Percentiles rank a stretch among this genome's conserved stretches.
phyloP scores from a whole-genome alignment of 1,140 invertebrate species.

The Brachionus rotundiformis region DNA sequence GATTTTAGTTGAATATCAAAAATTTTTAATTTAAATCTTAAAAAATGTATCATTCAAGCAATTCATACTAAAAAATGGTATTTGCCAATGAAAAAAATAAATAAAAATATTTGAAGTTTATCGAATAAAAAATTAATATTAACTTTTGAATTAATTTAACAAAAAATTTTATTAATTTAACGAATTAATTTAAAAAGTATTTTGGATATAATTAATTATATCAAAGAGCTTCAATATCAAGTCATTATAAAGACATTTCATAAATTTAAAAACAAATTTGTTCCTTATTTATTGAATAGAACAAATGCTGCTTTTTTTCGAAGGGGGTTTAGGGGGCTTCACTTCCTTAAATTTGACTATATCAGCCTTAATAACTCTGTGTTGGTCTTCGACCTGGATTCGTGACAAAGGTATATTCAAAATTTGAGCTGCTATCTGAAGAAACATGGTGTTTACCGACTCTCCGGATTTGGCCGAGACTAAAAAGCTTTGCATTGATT shows the following conservation, averaged over 20 bases:
- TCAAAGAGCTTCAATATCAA: background rate
- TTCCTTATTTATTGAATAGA: background rate
- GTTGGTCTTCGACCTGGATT: slow-evolving; percentile 71
- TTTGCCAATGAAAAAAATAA: too few species aligned
- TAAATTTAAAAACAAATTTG: background rate
- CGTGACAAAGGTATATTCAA: slow-evolving; percentile 70
- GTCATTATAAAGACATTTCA: background rate
- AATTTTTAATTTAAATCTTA: too few species aligned
- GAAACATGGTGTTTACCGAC: slow-evolving; percentile 71
- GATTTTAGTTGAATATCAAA: too few species aligned
- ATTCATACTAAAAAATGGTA: too few species aligned
- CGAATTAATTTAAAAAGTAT: too few species aligned
- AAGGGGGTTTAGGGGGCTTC: background rate
- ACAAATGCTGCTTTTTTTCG: slow-evolving; percentile 45
- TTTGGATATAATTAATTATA: too few species aligned
- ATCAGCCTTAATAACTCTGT: slow-evolving; percentile 71
- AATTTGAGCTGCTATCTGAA: slow-evolving; percentile 71
- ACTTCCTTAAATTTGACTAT: slow-evolving; percentile 58
- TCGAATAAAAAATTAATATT: too few species aligned
- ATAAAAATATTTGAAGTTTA: too few species aligned
- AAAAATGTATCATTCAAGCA: too few species aligned
- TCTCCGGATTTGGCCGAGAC: slow-evolving; percentile 86
- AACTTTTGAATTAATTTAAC: too few species aligned
- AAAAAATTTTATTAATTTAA: too few species aligned
- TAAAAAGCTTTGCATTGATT: slow-evolving; percentile 73